Base-by-base conservation (phyloP, 2,797 vertebrate genomes). In the Bradypodion pumilum region DNA sequence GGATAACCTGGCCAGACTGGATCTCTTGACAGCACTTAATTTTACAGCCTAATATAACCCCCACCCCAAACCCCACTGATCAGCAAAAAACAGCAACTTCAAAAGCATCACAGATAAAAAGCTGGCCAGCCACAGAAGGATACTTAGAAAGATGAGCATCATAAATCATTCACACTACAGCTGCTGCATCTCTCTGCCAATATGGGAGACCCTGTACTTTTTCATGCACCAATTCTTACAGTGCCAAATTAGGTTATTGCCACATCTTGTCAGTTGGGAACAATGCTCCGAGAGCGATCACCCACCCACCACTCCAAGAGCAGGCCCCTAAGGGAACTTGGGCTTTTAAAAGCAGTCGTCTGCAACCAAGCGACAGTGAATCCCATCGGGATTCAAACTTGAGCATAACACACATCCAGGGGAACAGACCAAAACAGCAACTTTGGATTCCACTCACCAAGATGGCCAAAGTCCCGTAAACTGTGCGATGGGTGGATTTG, bases 91-190 rank as follows among this genome's bases (percentile, higher is more conserved):
- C 35, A 86, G 4, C 78, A 89, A n/a, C n/a, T n/a, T 27, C 73
- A 69, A 73, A 85, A 29, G 65, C 88, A 74, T 82, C 40, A 81
- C 68, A 83, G 65, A 62, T 69, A 49, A 69, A 70, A 27, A 70
- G 23, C 27, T 23, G 56, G 25, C 13, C 46, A 68, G 44, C 15
- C 66, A n/a, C 46, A 89, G 13, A 59, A 88, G 81, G 74, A 88
- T 76, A 82, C 81, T 69, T 42, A 15, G 52, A 75, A 80, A 73
- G 83, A 59, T 27, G 5, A 74, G 74, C 65, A 76, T 35, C 59
- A 89, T 56, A 83, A 91, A 84, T 81, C 56, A 73, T 65, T 90
- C 25, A 19, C 77, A 63, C 32, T 89, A 72, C 80, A 90, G 73
- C 69, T 89, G 81, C 80, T 77, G 72, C 81, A 74, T 70, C 69